A percentile compares a stretch with the other conserved stretches of the same genome.
Evolutionary conservation across 2,888 invertebrate species (phyloP).

Genomic region (Chrysina gloriosa): DNA sequence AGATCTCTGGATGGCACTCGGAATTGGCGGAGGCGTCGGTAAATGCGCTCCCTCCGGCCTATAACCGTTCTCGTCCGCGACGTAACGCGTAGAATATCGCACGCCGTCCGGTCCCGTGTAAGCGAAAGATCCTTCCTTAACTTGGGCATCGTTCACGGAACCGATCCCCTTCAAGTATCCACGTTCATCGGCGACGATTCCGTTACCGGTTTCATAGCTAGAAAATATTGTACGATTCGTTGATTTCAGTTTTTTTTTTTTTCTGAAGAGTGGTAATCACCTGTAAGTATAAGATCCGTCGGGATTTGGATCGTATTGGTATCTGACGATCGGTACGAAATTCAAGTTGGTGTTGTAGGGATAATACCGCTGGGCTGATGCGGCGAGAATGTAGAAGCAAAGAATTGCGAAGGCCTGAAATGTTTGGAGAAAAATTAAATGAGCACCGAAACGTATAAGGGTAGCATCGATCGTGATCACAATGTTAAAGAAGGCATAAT

Average conservation of each 20-base stretch:
- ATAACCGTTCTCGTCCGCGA: constrained; percentile 86
- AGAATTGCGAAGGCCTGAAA: constrained; percentile 29
- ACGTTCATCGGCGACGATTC: constrained; percentile 76
- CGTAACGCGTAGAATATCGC: constrained; percentile 71
- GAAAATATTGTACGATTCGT: too few species aligned
- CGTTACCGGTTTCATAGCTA: constrained; percentile 79
- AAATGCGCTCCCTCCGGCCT: constrained; percentile 81
- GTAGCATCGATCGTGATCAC: too few species aligned
- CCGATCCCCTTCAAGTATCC: constrained; percentile 62
- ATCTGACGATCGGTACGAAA: constrained; percentile 67
- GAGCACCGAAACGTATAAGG: too few species aligned
- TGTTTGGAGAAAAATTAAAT: too few species aligned
- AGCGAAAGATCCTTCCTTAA: constrained; percentile 70
- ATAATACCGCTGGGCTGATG: constrained; percentile 41
- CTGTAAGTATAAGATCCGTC: constrained; percentile 67
- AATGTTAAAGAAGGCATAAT: too few species aligned
- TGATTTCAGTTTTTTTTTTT: not conserved
- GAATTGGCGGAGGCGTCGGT: constrained; percentile 79
- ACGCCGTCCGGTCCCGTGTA: constrained; percentile 72
- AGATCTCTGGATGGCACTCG: constrained; percentile 48
- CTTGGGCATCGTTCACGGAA: constrained; percentile 59
- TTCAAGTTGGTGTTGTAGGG: constrained; percentile 44
- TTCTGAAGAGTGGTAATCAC: constrained; percentile 56
- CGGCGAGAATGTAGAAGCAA: constrained; percentile 29
- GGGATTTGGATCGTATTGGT: constrained; percentile 65